Evolutionary conservation across 2,888 invertebrate species (phyloP).

Genomic region (Eristalis intricaria): DNA sequence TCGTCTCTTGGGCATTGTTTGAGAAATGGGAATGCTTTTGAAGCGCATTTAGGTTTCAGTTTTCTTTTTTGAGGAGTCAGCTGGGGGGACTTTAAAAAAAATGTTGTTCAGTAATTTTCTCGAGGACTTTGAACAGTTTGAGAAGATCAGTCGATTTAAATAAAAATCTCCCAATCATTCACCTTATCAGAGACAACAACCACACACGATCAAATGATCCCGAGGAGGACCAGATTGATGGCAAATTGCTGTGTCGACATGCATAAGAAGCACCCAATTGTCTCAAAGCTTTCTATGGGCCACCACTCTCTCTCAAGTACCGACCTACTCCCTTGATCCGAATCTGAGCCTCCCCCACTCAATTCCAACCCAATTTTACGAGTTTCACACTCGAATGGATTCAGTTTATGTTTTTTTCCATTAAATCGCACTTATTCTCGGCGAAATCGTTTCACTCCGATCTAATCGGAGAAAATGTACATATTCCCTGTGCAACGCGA

Average conservation of each 20-base stretch:
- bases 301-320: too few relatives aligned
- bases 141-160: too few relatives aligned
- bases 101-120: too few relatives aligned
- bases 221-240: too few relatives aligned
- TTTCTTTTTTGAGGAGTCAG: background rate
- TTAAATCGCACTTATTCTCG: background rate
- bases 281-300: too few relatives aligned
- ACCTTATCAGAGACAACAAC: too few relatives aligned
- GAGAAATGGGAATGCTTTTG: background rate
- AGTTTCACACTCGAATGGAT: background rate
- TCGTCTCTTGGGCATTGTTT: background rate
- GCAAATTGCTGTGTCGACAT: too few relatives aligned
- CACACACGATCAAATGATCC: too few relatives aligned
- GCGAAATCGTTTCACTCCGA: background rate
- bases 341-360: background rate
- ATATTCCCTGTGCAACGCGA: background rate
- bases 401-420: background rate
- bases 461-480: background rate
- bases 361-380: background rate
- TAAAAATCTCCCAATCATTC: too few relatives aligned
- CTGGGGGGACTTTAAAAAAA: too few relatives aligned
- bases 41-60: background rate
- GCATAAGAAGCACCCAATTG: too few relatives aligned
- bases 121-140: too few relatives aligned
- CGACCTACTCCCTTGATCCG: background rate